phyloP scores from a whole-genome alignment of 2,797 vertebrate species.

The Sebastes trivittatus region DNA sequence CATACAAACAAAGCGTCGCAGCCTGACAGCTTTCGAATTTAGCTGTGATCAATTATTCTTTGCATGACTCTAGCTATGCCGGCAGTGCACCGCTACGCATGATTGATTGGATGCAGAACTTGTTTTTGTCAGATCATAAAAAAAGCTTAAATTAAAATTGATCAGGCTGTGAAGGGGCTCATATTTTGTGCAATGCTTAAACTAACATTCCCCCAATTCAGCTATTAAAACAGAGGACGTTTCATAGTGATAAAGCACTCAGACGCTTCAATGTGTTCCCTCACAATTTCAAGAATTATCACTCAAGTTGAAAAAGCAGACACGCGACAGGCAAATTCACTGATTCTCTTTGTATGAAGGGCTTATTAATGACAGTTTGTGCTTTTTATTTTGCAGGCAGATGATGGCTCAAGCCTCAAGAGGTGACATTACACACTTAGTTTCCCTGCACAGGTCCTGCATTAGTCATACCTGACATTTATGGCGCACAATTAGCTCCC shows the following conservation, averaged over 20 bases:
- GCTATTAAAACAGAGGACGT: slow-evolving; percentile 1
- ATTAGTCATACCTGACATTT: slow-evolving; percentile 83
- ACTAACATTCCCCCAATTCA: not conserved
- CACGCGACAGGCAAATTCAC: not conserved
- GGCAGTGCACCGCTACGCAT: slow-evolving; percentile 43
- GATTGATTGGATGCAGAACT: slow-evolving; percentile 60
- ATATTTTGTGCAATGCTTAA: slow-evolving; percentile 23
- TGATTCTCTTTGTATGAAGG: slow-evolving; percentile 29
- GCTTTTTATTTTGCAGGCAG: slow-evolving; percentile 25
- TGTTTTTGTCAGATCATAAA: slow-evolving; percentile 52
- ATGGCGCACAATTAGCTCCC: slow-evolving; percentile 77
- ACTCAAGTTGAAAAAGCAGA: not conserved
- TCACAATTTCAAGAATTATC: not conserved
- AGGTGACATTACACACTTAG: slow-evolving; percentile 59
- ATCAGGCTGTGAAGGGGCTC: slow-evolving; percentile 36
- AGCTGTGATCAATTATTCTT: slow-evolving; percentile 52
- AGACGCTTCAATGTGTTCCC: slow-evolving; percentile 7
- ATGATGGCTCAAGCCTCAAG: slow-evolving; percentile 49
- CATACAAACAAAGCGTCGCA: slow-evolving; percentile 27
- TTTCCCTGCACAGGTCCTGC: slow-evolving; percentile 61
- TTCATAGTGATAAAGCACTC: not conserved
- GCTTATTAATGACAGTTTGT: slow-evolving; percentile 34
- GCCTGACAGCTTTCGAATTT: slow-evolving; percentile 39
- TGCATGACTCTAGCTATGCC: slow-evolving; percentile 54
- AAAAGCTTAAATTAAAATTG: slow-evolving; percentile 52